Evolutionary conservation across 2,113 vertebrate genomes (phyloP), one percentile per base, ranked within the genome.

Genomic region (Istiophorus platypterus): DNA sequence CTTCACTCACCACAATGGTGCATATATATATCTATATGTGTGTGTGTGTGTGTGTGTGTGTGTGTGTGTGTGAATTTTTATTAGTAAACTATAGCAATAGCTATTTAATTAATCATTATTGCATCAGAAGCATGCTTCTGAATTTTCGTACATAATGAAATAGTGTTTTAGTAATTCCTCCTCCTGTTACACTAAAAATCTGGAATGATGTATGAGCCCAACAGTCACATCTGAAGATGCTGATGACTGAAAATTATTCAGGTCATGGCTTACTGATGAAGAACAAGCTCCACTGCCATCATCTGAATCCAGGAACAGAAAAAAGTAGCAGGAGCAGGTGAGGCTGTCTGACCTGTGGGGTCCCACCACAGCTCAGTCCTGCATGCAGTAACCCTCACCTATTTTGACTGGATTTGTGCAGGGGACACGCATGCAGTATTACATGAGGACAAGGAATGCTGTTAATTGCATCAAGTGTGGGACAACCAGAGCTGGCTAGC

Each of bases 171-270:
- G 27, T 22, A 45, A 26, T 39, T 57, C 17, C 39, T 56, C 51
- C 39, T 75, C 39, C 27, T 45, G 26, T 39, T 45, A 59, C 56
- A 70, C 34, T 51, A 14, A 73, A 59, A 74, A 41, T 58, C 31
- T 74, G 85, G 76, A 80, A 54, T 68, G 47, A 80, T 67, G 71
- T 67, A 26, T 57, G 24, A 82, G 68, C 45, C n/a, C 45, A 49
- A 81, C 51, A 27, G 37, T 82, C 76, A 69, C 4, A 45, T 72
- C 73, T 54, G 63, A 69, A 81, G 58, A 90, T 89, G 90, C 85
- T 91, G 83, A 88, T 91, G 78, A 62, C 51, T 76, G 86, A 90
- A 63, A 92, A 92, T 93, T 71, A 93, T 94, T 93, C 65, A 93
- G 71, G 81, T 54, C 65, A 70, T 67, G 63, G 77, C 62, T 71